These are phyloP conservation scores for Schmidtea mediterranea DNA, from an alignment of 1,140 invertebrate genomes.

Conservation along the genomic window DNA sequence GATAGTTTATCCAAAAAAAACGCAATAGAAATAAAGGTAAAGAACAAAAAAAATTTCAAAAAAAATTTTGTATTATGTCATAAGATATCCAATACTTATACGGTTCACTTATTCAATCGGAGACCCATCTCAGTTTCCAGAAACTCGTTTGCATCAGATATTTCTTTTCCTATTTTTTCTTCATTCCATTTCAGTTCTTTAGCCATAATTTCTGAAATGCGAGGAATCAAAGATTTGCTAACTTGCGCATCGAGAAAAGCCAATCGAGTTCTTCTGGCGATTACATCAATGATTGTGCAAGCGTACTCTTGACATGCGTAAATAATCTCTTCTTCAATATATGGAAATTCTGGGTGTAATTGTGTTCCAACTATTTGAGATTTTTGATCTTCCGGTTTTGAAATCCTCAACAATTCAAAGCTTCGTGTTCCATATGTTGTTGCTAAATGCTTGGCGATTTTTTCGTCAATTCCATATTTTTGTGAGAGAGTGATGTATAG, in stretches of 20 bases:
- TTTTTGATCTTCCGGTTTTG: slow-evolving; percentile 55
- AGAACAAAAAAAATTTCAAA: no score
- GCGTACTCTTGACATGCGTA: slow-evolving; percentile 32
- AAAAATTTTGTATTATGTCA: no score
- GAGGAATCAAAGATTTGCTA: slow-evolving; percentile 68
- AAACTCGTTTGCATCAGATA: background rate
- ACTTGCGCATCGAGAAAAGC: slow-evolving; percentile 81
- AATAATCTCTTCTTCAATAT: slow-evolving; percentile 63
- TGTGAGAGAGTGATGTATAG: slow-evolving; percentile 87
- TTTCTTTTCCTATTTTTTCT: slow-evolving; percentile 33
- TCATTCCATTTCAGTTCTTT: slow-evolving; percentile 76
- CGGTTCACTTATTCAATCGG: slow-evolving; percentile 32
- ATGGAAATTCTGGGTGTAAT: slow-evolving; percentile 85
- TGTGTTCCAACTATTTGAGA: slow-evolving; percentile 70
- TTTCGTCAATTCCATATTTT: slow-evolving; percentile 36
- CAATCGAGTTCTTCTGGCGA: slow-evolving; percentile 62
- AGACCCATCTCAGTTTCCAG: slow-evolving; percentile 27
- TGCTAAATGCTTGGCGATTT: slow-evolving; percentile 67
- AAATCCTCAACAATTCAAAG: slow-evolving; percentile 50
- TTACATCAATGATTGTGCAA: slow-evolving; percentile 75
- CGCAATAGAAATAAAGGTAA: no score
- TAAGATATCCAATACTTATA: no score
- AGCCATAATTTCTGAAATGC: slow-evolving; percentile 74
- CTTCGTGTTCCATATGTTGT: slow-evolving; percentile 88
- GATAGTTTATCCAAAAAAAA: no score